Conservation (phyloP, 2,797 vertebrate genomes). For the Pachyuromys duprasi region DNA sequence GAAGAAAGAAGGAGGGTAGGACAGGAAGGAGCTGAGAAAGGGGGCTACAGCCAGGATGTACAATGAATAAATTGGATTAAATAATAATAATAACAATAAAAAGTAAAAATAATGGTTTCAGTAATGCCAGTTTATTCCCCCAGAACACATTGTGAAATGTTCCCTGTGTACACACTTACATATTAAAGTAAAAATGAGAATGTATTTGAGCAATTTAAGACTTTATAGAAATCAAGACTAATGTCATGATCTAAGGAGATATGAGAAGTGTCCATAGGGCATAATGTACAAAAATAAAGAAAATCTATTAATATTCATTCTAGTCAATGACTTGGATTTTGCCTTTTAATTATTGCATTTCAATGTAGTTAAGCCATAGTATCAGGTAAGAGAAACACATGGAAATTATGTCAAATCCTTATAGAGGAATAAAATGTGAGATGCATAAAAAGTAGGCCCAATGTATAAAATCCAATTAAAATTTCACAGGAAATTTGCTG, state of each 20-base stretch:
- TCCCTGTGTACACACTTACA: neutral
- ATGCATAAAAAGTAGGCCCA: conserved; percentile 73
- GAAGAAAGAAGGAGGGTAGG: too few relatives aligned
- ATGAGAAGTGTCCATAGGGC: neutral
- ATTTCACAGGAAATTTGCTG: conserved; percentile 72
- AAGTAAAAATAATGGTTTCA: too few relatives aligned
- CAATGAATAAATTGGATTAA: too few relatives aligned
- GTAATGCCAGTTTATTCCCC: neutral
- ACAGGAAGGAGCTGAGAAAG: too few relatives aligned
- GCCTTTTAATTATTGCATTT: conserved; percentile 69
- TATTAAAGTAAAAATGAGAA: neutral
- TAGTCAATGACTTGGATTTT: conserved; percentile 63
- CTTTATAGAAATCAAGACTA: neutral
- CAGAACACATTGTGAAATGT: neutral
- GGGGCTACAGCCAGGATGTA: too few relatives aligned
- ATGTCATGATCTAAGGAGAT: neutral
- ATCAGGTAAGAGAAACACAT: conserved; percentile 73
- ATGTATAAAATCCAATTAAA: conserved; percentile 80
- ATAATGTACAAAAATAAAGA: conserved; percentile 37
- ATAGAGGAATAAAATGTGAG: conserved; percentile 70
- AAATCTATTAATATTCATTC: conserved; percentile 60
- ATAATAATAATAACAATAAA: too few relatives aligned
- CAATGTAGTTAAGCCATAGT: conserved; percentile 73
- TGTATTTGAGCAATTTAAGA: neutral
- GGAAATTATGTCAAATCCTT: conserved; percentile 73